Percentiles rank a stretch among this genome's conserved stretches.
Conservation (phyloP, 2,797 vertebrate species). For the Anas acuta region DNA sequence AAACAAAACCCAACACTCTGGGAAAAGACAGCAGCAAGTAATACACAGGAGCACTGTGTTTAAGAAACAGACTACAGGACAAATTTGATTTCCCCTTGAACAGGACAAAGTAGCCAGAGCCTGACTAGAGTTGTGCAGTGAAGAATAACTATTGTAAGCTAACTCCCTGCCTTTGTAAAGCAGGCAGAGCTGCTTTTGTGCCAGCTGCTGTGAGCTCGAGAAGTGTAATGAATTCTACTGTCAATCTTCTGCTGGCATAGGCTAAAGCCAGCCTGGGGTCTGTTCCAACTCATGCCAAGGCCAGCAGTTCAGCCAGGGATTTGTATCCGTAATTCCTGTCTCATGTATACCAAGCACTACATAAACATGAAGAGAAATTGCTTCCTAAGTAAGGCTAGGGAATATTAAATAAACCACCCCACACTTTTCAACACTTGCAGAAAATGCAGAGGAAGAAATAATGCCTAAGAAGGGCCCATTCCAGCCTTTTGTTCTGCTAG, state of each 20-base stretch:
- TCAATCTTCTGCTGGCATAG: slow-evolving; percentile 56
- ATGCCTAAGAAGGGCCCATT: not conserved
- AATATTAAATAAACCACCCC: not conserved
- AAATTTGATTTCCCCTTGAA: not conserved
- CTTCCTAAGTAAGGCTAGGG: slow-evolving; percentile 6
- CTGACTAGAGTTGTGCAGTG: slow-evolving; percentile 36
- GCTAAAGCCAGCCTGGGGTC: slow-evolving; percentile 42
- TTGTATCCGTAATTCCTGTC: slow-evolving; percentile 45
- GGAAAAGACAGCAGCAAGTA: not conserved
- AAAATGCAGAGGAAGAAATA: slow-evolving; percentile 1
- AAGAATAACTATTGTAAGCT: slow-evolving; percentile 54
- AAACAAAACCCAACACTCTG: not conserved
- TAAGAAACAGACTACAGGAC: slow-evolving; percentile 5
- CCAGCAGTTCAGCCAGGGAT: slow-evolving; percentile 47
- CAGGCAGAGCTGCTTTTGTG: slow-evolving; percentile 58
- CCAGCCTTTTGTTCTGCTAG: not conserved
- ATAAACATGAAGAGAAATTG: slow-evolving; percentile 20
- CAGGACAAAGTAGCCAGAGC: not conserved
- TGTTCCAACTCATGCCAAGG: slow-evolving; percentile 54
- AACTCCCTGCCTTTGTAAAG: slow-evolving; percentile 43
- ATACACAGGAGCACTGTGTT: not conserved
- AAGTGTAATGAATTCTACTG: slow-evolving; percentile 64
- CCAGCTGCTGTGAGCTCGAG: slow-evolving; percentile 60
- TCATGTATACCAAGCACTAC: slow-evolving; percentile 9
- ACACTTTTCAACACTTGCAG: not conserved